Conservation (phyloP, 1,140 invertebrate genomes). For the Nylanderia fulva region DNA sequence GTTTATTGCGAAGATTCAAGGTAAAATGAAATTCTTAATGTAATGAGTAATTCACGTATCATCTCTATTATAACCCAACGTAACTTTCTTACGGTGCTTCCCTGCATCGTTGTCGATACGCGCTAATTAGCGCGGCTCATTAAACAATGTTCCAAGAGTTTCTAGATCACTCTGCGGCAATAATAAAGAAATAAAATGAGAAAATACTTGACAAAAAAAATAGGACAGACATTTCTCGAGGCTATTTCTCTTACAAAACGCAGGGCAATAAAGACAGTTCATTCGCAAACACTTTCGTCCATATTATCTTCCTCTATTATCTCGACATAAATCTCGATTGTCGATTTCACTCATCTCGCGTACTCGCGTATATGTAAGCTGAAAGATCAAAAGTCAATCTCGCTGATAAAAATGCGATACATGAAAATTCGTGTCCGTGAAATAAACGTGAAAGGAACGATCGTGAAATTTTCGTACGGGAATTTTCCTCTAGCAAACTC, state of each 20-base stretch:
- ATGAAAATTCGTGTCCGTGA: constrained; percentile 2
- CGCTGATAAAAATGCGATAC: constrained; percentile 13
- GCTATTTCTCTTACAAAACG: neutral
- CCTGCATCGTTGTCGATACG: neutral
- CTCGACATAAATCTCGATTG: neutral
- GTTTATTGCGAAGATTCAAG: neutral
- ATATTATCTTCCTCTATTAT: neutral
- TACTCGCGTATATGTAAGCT: constrained; percentile 6
- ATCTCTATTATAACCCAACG: neutral
- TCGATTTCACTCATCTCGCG: constrained; percentile 15
- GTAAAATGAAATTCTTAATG: neutral
- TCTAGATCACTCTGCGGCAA: neutral
- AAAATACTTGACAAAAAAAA: neutral
- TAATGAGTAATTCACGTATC: neutral
- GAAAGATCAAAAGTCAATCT: constrained; percentile 3
- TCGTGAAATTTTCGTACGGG: neutral
- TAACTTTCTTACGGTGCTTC: constrained; percentile 1
- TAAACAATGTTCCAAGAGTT: constrained; percentile 22
- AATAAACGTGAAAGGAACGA: constrained; percentile 29
- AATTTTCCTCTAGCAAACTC: neutral
- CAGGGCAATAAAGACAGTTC: constrained; percentile 13
- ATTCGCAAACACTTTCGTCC: constrained; percentile 35
- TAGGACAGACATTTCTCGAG: neutral
- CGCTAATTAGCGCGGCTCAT: constrained; percentile 18
- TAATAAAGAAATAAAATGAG: constrained; percentile 18